Base-by-base conservation (phyloP, 2,797 vertebrate genomes). In the Enteromius mattozi region DNA sequence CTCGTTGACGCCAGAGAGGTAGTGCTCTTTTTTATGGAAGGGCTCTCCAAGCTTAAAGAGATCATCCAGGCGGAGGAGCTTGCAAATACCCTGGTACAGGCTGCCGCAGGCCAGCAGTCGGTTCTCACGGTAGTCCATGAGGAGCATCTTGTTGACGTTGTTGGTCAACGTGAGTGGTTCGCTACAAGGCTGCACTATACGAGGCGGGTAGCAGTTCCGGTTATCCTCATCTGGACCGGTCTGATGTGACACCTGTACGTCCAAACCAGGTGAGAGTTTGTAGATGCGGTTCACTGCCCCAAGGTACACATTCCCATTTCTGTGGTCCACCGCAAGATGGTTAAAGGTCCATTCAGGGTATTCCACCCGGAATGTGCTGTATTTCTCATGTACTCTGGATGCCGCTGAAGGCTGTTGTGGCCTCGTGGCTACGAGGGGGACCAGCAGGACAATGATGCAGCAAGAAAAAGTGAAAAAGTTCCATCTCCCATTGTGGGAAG, bases 31-130 rank as follows among this genome's bases (percentile, higher is more conserved):
- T 93, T 99, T 98, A 92, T 99, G 98, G 84, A 96, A 99, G 37
- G 98, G 98, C 88, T 99, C 98, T 75, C 97, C 98, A 2, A 99
- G 94, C 90, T 99, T 99, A 92, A 99, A 99, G 78, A 99, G 98
- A 92, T 99, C 98, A 66, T 99, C 97, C 81, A 99, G 93, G 86
- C 97, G 95, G 72, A 99, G 95, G 40, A 99, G 96, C 89, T 99
- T 99, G 90, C 98, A 99, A 90, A 99, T 98, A 54, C 98, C 98
- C 92, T 99, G 98, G 90, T 99, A 99, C 30, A 99, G 95, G 85
- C 98, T 99, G 59, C 98, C 98, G 3, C 98, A 99, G 0, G 98
- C 98, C 69, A 99, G 95, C 89, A 99, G 92, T 49, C 98, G 92
- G 84, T 99, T 98, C 94, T 98, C 98, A 83, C 97, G 96, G 85